Base-by-base conservation (phyloP, 2,797 vertebrate species). In the Trachurus trachurus region DNA sequence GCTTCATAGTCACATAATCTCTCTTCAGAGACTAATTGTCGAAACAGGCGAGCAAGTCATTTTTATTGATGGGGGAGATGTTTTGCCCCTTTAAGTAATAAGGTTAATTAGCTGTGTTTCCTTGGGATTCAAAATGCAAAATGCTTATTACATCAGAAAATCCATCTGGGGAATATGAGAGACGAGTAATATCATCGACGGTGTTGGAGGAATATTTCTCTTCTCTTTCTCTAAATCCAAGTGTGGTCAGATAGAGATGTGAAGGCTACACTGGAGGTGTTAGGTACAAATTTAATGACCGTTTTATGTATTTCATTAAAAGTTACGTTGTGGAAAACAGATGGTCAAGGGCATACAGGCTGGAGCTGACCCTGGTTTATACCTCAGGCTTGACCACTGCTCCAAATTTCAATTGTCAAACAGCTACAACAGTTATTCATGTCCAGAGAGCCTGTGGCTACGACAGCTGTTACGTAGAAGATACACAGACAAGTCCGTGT, bases 61-160 rank as follows among this genome's bases (percentile, higher is more conserved):
- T 88, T 88, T 93, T 93, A 94, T 93, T 93, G 91, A 91, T 90
- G 82, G 84, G 93, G 92, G 91, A 89, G 87, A 91, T 89, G 92
- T 80, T 88, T 82, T 80, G 82, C 74, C 85, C 88, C 91, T 92
- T 90, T 82, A 91, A 90, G 91, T 91, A 94, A 93, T 87, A 93
- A 93, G 94, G 94, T 94, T 96, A 96, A 96, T 95, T 93, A 94
- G 93, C 90, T 91, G 69, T 87, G 94, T 94, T 94, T 93, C 94
- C 79, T 65, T 90, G 94, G 94, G 94, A 94, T 86, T 92, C 81
- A 85, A 80, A 87, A 84, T 64, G 86, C 89, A 91, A 87, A 92
- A 92, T 91, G 88, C 93, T 91, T 89, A 93, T 95, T 93, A 92
- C 83, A 90, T 83, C 80, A 78, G 75, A 81, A 87, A 74, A 85